Percentiles rank a stretch among this genome's conserved stretches.
Conservation (phyloP, 2,797 vertebrate species). For the Argya squamiceps region DNA sequence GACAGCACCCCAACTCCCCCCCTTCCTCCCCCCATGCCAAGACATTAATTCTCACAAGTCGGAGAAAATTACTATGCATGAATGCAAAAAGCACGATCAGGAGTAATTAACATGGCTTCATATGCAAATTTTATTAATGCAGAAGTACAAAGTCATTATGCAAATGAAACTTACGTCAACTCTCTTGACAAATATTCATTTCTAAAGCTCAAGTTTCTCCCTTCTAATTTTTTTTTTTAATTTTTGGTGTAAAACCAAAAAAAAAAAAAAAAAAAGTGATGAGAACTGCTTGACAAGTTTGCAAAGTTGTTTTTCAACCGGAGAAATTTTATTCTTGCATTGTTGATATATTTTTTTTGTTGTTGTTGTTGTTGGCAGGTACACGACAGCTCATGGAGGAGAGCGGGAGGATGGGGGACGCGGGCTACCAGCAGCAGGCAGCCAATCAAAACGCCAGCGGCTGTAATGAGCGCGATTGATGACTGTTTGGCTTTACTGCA, state of each 20-base stretch:
- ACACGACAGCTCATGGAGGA: slow-evolving; percentile 77
- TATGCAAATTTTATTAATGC: slow-evolving; percentile 99
- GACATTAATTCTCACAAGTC: slow-evolving; percentile 99
- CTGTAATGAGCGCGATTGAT: slow-evolving; percentile 90
- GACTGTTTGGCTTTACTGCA: slow-evolving; percentile 96
- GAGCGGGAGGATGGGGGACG: slow-evolving; percentile 69
- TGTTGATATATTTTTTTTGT: slow-evolving; percentile 70
- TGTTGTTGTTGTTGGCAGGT: slow-evolving; percentile 77
- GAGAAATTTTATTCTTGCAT: slow-evolving; percentile 78
- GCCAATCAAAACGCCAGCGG: slow-evolving; percentile 86
- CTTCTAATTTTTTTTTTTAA: slow-evolving; percentile 75
- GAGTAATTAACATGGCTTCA: slow-evolving; percentile 99
- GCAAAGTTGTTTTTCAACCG: slow-evolving; percentile 86
- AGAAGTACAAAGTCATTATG: slow-evolving; percentile 99
- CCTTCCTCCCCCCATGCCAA: slow-evolving; percentile 83
- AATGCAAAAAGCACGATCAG: slow-evolving; percentile 99
- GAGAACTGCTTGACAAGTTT: slow-evolving; percentile 84
- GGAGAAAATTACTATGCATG: slow-evolving; percentile 99
- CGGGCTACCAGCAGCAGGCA: slow-evolving; percentile 82
- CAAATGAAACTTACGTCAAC: slow-evolving; percentile 98
- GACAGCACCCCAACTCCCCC: slow-evolving; percentile 75
- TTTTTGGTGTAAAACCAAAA: slow-evolving; percentile 53
- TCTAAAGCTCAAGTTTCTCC: slow-evolving; percentile 93
- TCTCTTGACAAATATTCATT: slow-evolving; percentile 99
- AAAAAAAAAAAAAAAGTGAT: slow-evolving; percentile 49